Evolutionary conservation across 64 coral and sea anemone species (phyloP), one percentile per base, ranked within the genome.

Genomic region (Montipora foliosa): DNA sequence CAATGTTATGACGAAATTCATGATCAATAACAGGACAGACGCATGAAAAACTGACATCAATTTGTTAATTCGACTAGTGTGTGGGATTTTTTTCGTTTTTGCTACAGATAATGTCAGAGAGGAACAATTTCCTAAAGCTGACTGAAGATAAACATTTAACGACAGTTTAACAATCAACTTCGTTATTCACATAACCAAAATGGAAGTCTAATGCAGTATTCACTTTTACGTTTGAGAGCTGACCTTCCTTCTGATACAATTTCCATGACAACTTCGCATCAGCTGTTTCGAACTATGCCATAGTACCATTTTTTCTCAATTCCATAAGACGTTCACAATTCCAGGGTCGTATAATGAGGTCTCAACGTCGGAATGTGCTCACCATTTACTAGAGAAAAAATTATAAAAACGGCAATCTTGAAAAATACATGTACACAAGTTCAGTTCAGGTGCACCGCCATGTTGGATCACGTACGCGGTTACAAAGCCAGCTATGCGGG

Each of bases 171-270:
- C 37, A 37, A 37, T 37, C 37, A 37, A 37, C 37, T 37, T 0
- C 37, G 37, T 37, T 37, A 37, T 37, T 37, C 2, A 37, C 37
- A 37, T 37, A 37, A 37, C 37, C 37, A 37, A 37, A 37, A 37
- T 37, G 37, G 37, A 37, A 37, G 37, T 37, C 37, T 37, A 37
- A 37, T 37, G 37, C 37, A 37, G 37, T 37, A 37, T 37, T 37
- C 37, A 57, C 11, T 57, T 57, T 57, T 57, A 57, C 53, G 37
- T 37, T 37, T 11, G 53, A 57, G 0, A 82, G 71, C 93, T 37
- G 13, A 95, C 93, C 93, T 95, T 74, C 93, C 93, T 77, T 95
- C 93, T 16, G 93, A 95, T 19, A 95, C 88, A 29, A 95, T 90
- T 69, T 95, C 93, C 93, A 95, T 90, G 47, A 86, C 82, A 72